Conservation (phyloP, 2,113 vertebrate species). For the Paramisgurnus dabryanus region DNA sequence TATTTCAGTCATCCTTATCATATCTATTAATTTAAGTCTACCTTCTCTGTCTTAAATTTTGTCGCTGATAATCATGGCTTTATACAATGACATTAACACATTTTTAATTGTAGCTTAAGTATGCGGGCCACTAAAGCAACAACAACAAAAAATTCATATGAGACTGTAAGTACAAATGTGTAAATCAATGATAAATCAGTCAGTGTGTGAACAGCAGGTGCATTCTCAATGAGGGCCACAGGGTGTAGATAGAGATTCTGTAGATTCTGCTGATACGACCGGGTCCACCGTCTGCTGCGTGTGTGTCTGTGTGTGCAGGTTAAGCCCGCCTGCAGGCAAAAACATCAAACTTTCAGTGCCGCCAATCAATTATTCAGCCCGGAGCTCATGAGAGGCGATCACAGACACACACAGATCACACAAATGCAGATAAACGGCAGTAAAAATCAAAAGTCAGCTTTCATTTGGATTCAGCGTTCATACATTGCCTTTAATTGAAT, state of each 20-base stretch:
- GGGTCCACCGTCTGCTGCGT: not conserved
- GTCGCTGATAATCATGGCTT: too few species aligned
- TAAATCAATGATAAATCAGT: constrained; percentile 21
- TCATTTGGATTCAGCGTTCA: constrained; percentile 16
- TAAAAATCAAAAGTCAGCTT: constrained; percentile 29
- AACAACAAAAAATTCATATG: not conserved
- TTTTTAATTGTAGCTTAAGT: too few species aligned
- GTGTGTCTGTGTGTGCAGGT: constrained; percentile 59
- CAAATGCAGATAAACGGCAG: constrained; percentile 12
- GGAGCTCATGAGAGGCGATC: constrained; percentile 71
- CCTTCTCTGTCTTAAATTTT: too few species aligned
- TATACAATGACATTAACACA: too few species aligned
- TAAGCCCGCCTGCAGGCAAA: constrained; percentile 72
- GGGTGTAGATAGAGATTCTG: constrained; percentile 33
- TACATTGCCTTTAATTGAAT: constrained; percentile 7
- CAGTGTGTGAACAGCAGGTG: constrained; percentile 27
- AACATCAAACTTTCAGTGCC: constrained; percentile 77
- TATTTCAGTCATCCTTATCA: too few species aligned
- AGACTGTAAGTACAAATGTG: constrained; percentile 6
- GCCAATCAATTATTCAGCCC: constrained; percentile 75
- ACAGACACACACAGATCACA: constrained; percentile 36
- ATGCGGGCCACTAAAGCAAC: not conserved
- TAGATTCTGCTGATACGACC: constrained; percentile 9
- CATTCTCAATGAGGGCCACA: constrained; percentile 37
- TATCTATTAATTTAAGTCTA: too few species aligned